Evolutionary conservation across 2,888 invertebrate species (phyloP).

Genomic region (Agrypnus murinus): DNA sequence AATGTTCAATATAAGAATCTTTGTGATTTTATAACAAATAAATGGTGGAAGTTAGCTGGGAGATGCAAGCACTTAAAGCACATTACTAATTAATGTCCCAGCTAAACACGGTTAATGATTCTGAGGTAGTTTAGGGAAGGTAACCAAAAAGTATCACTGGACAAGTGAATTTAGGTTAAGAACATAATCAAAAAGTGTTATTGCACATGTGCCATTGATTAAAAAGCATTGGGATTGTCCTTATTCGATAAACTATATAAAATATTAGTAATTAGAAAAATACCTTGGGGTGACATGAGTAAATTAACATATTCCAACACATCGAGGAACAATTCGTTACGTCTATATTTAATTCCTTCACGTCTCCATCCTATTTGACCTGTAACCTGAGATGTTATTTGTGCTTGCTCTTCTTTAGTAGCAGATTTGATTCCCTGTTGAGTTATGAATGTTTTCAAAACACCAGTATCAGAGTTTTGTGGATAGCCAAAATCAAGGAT

Average conservation of each 20-base stretch:
- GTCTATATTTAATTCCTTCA: slow-evolving; percentile 98
- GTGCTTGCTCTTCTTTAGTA: slow-evolving; percentile 99
- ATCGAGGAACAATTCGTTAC: slow-evolving; percentile 98
- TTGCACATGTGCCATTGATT: too few species aligned
- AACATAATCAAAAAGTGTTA: too few species aligned
- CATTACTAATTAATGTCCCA: too few species aligned
- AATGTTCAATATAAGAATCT: slow-evolving; percentile 14
- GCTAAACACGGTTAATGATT: too few species aligned
- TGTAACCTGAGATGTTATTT: slow-evolving; percentile 97
- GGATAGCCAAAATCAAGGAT: slow-evolving; percentile 99
- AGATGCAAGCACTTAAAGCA: too few species aligned
- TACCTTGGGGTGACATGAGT: slow-evolving; percentile 99
- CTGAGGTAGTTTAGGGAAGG: too few species aligned
- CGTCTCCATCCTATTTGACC: slow-evolving; percentile 99
- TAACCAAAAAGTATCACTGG: too few species aligned
- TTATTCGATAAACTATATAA: slow-evolving; percentile 2
- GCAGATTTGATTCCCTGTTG: slow-evolving; percentile 99
- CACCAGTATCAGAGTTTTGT: slow-evolving; percentile 99
- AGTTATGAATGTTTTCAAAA: slow-evolving; percentile 98
- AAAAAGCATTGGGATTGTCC: too few species aligned
- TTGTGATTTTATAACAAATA: slow-evolving; percentile 10
- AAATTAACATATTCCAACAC: slow-evolving; percentile 99
- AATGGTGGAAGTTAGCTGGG: too few species aligned
- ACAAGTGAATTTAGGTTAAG: too few species aligned
- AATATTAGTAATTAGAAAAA: slow-evolving; percentile 33